Evolutionary conservation across 2,888 invertebrate species (phyloP), one percentile per base, ranked within the genome.

Genomic region (Caenorhabditis sp.): DNA sequence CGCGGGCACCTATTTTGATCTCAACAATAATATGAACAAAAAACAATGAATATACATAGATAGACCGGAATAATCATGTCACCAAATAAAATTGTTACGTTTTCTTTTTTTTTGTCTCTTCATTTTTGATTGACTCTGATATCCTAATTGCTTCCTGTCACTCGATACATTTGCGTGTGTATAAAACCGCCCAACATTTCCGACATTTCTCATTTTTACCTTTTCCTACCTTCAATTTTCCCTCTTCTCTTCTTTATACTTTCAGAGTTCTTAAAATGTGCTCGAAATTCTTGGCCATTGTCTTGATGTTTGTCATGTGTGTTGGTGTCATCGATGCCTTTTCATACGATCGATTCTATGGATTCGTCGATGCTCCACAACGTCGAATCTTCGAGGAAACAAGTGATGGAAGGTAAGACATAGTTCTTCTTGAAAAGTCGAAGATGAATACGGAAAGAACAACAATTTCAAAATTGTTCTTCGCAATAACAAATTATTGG

Each of bases 1-100:
- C 20, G 78, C 78, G 64, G 69, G 63, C 25, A 74, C 58, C 25
- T 66, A 76, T 27, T 66, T 78, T 36, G 73, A 74, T 78, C 76
- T 76, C 76, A 75, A 75, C 56, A 78, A 78, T 36, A 78, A 78
- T 59, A 63, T 59, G 20, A 67, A 77, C 52, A 36, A 49, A 43
- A 27, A 49, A 57, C 4, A 31, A 31, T 25, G 25, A 31, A 20
- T 20, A 38, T 36, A 49, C 21, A 49, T 61, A n/a, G 20, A 50
- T 31, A 20, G 49, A 43, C 50, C 27, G 20, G 20, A 17, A 52
- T 53, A 53, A 62, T 62, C 21, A 7, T 25, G 38, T 53, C 23
- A 53, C 3, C 21, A 53, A 53, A 53, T 23, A 53, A 53, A 53
- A 53, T 21, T 53, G n/a, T n/a, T 21, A 21, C 21, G 53, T 53